These are phyloP conservation scores for Pachyuromys duprasi DNA, from an alignment of 2,797 vertebrate species.

Conservation along the genomic window DNA sequence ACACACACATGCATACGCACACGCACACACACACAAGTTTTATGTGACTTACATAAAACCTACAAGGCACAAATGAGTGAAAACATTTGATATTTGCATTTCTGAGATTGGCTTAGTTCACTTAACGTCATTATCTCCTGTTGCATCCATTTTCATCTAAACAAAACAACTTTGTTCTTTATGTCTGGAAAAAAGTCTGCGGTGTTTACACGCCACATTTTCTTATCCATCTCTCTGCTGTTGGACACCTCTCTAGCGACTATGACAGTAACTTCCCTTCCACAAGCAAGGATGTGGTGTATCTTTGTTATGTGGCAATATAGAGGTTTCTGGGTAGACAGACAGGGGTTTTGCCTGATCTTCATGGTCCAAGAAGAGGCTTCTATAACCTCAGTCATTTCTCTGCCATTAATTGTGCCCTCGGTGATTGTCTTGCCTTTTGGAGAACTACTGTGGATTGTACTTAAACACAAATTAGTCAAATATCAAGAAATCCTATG, in stretches of 20 bases:
- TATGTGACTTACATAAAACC: neutral
- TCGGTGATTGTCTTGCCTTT: neutral
- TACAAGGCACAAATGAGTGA: neutral
- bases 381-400: neutral
- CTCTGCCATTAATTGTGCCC: neutral
- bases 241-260: neutral
- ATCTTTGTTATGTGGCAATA: neutral
- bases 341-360: neutral
- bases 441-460: neutral
- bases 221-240: neutral
- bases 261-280: neutral
- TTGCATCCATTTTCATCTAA: neutral
- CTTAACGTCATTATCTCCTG: neutral
- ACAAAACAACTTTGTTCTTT: neutral
- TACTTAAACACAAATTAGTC: constrained; percentile 13
- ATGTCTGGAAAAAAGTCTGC: neutral
- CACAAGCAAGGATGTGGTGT: neutral
- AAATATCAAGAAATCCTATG: neutral
- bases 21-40: neutral
- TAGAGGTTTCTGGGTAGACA: neutral
- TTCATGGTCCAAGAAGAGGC: neutral
- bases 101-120: neutral
- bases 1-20: neutral
- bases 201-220: neutral
- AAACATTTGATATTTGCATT: neutral